Conservation (phyloP, 2,113 vertebrate species). For the Alectura lathami region DNA sequence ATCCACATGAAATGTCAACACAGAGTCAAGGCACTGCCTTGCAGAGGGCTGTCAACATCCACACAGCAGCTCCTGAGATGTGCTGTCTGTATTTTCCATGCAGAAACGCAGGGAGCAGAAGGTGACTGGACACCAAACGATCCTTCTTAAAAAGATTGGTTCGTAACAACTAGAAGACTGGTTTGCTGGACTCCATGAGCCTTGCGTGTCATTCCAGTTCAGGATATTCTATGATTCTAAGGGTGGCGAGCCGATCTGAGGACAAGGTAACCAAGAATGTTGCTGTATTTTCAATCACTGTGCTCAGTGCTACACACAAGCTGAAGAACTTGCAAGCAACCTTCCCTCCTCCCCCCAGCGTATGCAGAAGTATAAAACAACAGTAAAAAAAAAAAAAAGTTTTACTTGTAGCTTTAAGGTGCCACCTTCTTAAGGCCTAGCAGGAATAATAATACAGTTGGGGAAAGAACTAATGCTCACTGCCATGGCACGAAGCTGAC, state of each 20-base stretch:
- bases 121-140: slow-evolving; percentile 17
- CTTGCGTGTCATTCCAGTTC: too few species aligned
- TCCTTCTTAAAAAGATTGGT: not conserved
- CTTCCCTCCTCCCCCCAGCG: not conserved
- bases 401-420: not conserved
- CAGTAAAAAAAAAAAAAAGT: not conserved
- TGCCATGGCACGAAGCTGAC: not conserved
- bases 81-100: not conserved
- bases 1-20: not conserved
- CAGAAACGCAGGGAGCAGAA: not conserved
- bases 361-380: not conserved
- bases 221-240: not conserved
- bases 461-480: not conserved
- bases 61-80: rapidly evolving
- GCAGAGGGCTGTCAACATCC: rapidly evolving
- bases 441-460: not conserved
- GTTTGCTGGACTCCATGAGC: too few species aligned
- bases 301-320: rapidly evolving
- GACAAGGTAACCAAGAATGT: not conserved
- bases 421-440: not conserved
- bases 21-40: not conserved
- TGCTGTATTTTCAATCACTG: not conserved
- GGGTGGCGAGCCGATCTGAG: not conserved
- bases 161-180: not conserved
- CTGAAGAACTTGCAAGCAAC: not conserved